phyloP scores from a whole-genome alignment of 2,113 vertebrate genomes.

The Microcebus jonahi region DNA sequence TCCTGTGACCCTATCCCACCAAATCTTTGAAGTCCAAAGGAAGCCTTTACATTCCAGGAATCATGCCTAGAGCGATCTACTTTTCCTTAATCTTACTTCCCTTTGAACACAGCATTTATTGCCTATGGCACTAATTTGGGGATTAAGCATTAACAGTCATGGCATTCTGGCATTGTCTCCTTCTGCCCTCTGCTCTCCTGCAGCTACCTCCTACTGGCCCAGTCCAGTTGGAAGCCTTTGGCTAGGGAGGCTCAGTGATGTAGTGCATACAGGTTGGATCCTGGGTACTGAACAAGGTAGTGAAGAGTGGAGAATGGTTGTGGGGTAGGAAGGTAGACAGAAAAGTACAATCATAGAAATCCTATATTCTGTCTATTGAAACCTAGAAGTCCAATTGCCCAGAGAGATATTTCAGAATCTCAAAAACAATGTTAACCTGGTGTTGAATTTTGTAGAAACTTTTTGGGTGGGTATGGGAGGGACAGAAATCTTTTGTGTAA shows the following conservation, averaged over 20 bases:
- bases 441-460: constrained; percentile 54
- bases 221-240: background rate
- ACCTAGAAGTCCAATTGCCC: background rate
- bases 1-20: background rate
- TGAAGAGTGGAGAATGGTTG: background rate
- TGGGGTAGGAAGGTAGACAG: background rate
- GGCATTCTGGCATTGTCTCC: background rate
- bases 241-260: background rate
- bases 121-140: background rate
- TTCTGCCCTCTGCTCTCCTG: background rate
- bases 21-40: constrained; percentile 20
- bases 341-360: background rate
- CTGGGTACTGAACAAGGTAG: background rate
- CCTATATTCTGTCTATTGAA: background rate
- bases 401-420: constrained; percentile 5
- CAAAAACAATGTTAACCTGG: background rate
- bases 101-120: constrained; percentile 37
- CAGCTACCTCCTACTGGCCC: background rate
- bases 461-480: constrained; percentile 38
- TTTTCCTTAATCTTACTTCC: constrained; percentile 1
- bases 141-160: background rate
- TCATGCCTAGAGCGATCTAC: background rate
- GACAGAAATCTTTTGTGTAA: constrained; percentile 67
- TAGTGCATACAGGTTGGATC: background rate
- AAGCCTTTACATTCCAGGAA: background rate